These are phyloP conservation scores for Hydrotaea diabolus DNA, from an alignment of 2,888 invertebrate genomes.

Conservation along the genomic window DNA sequence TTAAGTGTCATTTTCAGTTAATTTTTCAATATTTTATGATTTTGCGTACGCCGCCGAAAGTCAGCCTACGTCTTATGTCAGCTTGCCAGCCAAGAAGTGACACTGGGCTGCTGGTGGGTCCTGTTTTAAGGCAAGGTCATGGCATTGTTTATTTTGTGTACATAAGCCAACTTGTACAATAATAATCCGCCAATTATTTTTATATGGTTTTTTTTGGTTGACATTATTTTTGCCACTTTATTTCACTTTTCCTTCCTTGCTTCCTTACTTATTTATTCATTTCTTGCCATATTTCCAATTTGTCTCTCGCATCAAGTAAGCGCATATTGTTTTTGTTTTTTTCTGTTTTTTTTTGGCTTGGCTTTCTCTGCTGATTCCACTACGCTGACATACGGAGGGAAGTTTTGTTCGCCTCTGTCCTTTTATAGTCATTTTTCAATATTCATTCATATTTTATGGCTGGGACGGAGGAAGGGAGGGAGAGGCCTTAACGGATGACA, in stretches of 20 bases:
- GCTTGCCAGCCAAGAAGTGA: too few species aligned
- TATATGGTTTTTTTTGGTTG: not conserved
- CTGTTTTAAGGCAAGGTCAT: too few species aligned
- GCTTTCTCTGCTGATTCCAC: too few species aligned
- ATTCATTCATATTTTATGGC: not conserved
- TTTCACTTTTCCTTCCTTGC: not conserved
- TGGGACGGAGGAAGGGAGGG: not conserved
- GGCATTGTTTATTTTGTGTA: too few species aligned
- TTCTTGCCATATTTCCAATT: not conserved
- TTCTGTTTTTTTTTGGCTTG: slow-evolving; percentile 16
- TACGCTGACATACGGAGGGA: too few species aligned
- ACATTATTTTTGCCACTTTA: not conserved
- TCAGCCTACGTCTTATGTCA: too few species aligned
- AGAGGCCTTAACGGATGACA: too few species aligned
- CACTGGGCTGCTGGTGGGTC: too few species aligned
- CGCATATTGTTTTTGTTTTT: not conserved
- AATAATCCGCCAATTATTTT: slow-evolving; percentile 10
- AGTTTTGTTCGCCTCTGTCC: not conserved
- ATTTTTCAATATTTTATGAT: slow-evolving; percentile 42
- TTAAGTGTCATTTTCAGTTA: slow-evolving; percentile 38
- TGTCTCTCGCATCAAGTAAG: not conserved
- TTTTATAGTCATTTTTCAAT: not conserved
- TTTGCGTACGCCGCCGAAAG: not conserved
- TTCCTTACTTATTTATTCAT: not conserved
- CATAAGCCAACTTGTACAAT: not conserved